Evolutionary conservation across 2,888 invertebrate genomes (phyloP).

Genomic region (Agonopterix subpropinquella): DNA sequence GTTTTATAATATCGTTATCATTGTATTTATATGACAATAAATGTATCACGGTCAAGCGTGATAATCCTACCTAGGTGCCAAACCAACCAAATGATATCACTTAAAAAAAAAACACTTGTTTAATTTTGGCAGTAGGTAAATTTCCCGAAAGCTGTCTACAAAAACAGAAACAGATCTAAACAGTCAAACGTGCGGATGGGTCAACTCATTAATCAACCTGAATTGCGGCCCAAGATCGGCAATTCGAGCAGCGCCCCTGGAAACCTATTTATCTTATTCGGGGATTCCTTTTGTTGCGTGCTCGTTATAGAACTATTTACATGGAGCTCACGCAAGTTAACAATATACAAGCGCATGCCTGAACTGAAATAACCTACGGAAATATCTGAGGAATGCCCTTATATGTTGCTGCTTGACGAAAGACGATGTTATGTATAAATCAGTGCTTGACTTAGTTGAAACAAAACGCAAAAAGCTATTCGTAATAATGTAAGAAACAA

Average conservation of each 20-base stretch:
- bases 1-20: too few species aligned
- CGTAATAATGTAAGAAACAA: conserved; percentile 12
- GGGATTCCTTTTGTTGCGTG: conserved; percentile 8
- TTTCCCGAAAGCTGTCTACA: too few species aligned
- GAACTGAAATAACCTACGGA: not conserved
- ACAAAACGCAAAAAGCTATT: conserved; percentile 1
- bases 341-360: not conserved
- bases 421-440: not conserved
- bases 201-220: conserved; percentile 22
- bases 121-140: too few species aligned
- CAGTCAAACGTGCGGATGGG: conserved; percentile 18
- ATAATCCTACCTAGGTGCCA: too few species aligned
- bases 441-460: not conserved
- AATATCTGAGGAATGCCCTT: not conserved
- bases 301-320: conserved; percentile 1
- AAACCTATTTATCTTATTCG: conserved; percentile 13
- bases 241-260: conserved; percentile 10
- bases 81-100: too few species aligned
- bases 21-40: too few species aligned
- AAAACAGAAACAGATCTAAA: conserved; percentile 10
- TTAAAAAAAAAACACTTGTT: too few species aligned
- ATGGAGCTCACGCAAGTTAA: not conserved
- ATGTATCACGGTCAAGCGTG: too few species aligned
- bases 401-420: not conserved
- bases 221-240: conserved; percentile 17